Base-by-base conservation (phyloP, 1,140 invertebrate genomes). In the Amphibalanus amphitrite region DNA sequence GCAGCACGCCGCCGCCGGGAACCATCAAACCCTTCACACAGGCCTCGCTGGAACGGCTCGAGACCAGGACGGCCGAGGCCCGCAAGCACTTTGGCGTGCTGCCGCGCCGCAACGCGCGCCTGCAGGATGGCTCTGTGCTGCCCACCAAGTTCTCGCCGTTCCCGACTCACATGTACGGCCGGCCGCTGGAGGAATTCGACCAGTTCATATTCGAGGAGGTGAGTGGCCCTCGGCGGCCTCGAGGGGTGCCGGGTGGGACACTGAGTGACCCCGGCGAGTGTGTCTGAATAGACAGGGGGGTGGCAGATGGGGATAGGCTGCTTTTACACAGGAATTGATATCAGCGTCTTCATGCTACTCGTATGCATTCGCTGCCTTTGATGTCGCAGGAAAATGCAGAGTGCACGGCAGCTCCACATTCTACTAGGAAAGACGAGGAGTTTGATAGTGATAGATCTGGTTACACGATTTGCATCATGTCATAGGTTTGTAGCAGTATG, bases 151-250 rank as follows among this genome's bases (percentile, higher is more conserved):
- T 87, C 79, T 90, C 93, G 81, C 90, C 91, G 59, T 92, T 94
- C 81, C 91, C 91, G 74, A 64, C 72, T 0, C 74, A 77, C 70
- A 74, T 93, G 75, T 93, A 92, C 78, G 92, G 92, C 73, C 87
- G 88, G 77, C 93, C 93, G 68, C 84, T 97, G 71, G 93, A 96
- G 81, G 93, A 97, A 82, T 93, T 96, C 79, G 93, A 96, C 83
- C 92, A 89, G 81, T 93, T 93, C 79, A 94, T 95, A 79, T 93
- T 92, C 81, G 91, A 95, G 80, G 92, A 95, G 90, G 93, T 95
- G 79, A 86, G 87, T 76, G 70, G 30, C 33, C 33, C 33, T 38
- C 15, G 33, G 15, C 33, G n/a, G 33, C 33, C 33, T 15, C 15
- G 33, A 38, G 33, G 4, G 33, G 4, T 6, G 4, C 15, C 4